These are phyloP conservation scores for Octodon degus DNA, from an alignment of 2,113 vertebrate genomes.

Conservation along the genomic window DNA sequence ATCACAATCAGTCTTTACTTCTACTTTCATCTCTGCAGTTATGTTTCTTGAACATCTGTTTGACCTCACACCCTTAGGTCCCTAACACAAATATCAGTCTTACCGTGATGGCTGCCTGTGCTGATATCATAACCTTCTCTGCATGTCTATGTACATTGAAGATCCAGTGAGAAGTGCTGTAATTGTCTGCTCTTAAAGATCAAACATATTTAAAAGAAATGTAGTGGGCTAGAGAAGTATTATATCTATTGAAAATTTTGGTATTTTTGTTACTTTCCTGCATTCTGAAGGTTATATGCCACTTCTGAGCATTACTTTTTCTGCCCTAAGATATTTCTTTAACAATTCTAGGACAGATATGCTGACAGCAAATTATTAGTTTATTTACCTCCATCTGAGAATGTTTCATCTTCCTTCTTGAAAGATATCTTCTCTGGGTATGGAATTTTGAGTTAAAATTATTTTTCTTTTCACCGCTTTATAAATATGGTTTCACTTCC, in stretches of 20 bases:
- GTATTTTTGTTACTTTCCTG: neutral
- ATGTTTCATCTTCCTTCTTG: slow-evolving; percentile 17
- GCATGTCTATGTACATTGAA: neutral
- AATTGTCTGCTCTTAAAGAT: slow-evolving; percentile 32
- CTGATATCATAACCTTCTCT: neutral
- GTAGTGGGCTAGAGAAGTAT: neutral
- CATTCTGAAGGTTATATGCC: neutral
- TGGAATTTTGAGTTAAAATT: slow-evolving; percentile 42
- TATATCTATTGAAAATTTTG: neutral
- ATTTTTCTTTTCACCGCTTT: slow-evolving; percentile 54
- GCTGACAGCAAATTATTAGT: slow-evolving; percentile 9
- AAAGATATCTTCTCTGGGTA: slow-evolving; percentile 29
- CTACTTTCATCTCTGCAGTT: neutral
- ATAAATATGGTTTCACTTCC: slow-evolving; percentile 18
- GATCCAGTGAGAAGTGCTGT: neutral
- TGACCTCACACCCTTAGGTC: neutral
- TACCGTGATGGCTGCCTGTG: neutral
- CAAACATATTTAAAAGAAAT: slow-evolving; percentile 44
- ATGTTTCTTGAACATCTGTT: neutral
- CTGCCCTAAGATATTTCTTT: slow-evolving; percentile 31
- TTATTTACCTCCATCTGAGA: slow-evolving; percentile 35
- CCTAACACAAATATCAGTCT: neutral
- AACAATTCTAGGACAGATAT: slow-evolving; percentile 13
- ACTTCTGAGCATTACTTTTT: slow-evolving; percentile 4
- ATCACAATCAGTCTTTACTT: neutral